Evolutionary conservation across 64 coral and sea anemone species (phyloP).

Genomic region (Stichodactyla mertensii): DNA sequence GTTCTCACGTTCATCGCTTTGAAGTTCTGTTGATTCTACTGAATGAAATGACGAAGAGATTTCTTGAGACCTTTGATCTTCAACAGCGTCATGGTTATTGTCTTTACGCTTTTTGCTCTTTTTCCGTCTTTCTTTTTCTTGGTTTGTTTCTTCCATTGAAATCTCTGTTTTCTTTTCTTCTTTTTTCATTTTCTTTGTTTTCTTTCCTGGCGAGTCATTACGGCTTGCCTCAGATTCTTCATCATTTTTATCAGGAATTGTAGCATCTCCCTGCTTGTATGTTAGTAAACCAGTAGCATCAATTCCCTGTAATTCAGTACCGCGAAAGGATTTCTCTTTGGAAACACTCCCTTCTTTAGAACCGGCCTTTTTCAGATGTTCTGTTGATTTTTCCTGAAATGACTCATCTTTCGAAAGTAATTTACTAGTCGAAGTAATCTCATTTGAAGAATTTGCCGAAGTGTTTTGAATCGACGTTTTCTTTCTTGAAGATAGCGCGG

Average conservation of each 20-base stretch:
- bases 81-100: background rate
- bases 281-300: background rate
- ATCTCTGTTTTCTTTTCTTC: background rate
- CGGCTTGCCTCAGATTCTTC: background rate
- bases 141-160: background rate
- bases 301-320: background rate
- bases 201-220: background rate
- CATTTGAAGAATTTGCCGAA: background rate
- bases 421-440: background rate
- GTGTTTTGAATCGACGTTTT: background rate
- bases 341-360: background rate
- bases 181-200: background rate
- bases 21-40: background rate
- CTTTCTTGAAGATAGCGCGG: background rate
- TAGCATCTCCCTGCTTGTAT: background rate
- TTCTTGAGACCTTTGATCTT: background rate
- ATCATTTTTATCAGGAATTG: background rate
- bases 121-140: background rate
- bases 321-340: background rate
- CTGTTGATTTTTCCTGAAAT: background rate
- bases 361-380: background rate
- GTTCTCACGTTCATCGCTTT: background rate
- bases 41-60: background rate
- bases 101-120: background rate
- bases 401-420: background rate